Conservation (phyloP, 2,113 vertebrate genomes). For the Pangasianodon gigas region DNA sequence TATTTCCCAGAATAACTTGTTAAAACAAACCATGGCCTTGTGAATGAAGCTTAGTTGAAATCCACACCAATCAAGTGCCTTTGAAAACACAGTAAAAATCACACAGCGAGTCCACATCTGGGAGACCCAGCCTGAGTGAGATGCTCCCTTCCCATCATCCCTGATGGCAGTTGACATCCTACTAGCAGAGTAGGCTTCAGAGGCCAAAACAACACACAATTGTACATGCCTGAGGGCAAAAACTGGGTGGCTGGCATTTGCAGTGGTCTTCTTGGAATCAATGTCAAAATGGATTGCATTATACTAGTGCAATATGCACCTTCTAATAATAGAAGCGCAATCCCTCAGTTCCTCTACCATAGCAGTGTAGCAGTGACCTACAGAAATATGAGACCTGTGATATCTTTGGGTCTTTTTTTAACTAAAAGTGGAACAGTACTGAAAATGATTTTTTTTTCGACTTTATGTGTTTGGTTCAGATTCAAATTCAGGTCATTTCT, state of each 20-base stretch:
- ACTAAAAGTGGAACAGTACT: not conserved
- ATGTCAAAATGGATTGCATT: conserved; percentile 27
- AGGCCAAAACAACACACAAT: not conserved
- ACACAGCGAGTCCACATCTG: conserved; percentile 13
- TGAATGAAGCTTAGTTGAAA: conserved; percentile 39
- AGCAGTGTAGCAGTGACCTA: conserved; percentile 8
- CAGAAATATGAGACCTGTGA: not conserved
- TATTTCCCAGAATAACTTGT: conserved; percentile 51
- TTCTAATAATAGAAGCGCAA: conserved; percentile 17
- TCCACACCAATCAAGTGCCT: conserved; percentile 27
- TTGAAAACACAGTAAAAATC: conserved; percentile 46
- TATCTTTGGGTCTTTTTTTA: not conserved
- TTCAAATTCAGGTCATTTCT: not conserved
- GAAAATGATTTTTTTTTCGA: not conserved
- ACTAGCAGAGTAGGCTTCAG: not conserved
- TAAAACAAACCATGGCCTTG: conserved; percentile 33
- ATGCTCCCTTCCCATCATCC: conserved; percentile 1
- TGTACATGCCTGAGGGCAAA: conserved; percentile 7
- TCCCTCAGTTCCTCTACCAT: not conserved
- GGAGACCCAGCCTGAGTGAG: conserved; percentile 39
- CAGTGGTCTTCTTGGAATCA: conserved; percentile 26
- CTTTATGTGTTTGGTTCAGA: not conserved
- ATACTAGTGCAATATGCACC: conserved; percentile 27
- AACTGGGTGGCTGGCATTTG: conserved; percentile 1
- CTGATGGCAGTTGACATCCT: not conserved